These are phyloP conservation scores for Macroglossus sobrinus DNA, from an alignment of 2,113 vertebrate species.

Conservation along the genomic window DNA sequence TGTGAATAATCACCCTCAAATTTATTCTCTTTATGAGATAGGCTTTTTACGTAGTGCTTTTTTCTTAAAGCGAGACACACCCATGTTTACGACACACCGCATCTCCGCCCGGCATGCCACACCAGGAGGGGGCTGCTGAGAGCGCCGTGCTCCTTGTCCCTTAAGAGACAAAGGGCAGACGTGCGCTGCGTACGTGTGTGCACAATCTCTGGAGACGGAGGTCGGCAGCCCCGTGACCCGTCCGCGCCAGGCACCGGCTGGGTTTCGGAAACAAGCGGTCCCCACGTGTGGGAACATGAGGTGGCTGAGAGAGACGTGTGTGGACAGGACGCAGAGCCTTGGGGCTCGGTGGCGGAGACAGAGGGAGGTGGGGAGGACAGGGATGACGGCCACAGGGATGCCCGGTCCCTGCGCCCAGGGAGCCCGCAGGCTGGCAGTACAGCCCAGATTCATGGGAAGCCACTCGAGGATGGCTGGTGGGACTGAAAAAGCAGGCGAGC, in stretches of 20 bases:
- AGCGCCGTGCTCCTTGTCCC: too few relatives aligned
- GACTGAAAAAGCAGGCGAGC: not conserved
- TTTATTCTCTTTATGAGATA: not conserved
- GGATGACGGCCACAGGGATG: not conserved
- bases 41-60: not conserved
- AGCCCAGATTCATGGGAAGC: not conserved
- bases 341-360: not conserved
- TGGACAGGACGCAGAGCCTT: rapidly evolving
- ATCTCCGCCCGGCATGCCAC: not conserved
- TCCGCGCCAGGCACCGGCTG: too few relatives aligned
- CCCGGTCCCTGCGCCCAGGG: not conserved
- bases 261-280: not conserved
- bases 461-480: not conserved
- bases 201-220: not conserved
- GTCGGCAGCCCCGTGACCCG: too few relatives aligned
- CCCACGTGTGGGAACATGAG: not conserved
- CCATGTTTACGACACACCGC: rapidly evolving
- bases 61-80: not conserved
- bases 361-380: not conserved
- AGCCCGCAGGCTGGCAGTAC: not conserved
- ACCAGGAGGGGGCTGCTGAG: not conserved
- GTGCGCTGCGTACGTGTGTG: not conserved
- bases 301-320: not conserved
- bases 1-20: not conserved
- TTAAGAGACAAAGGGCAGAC: not conserved